Evolutionary conservation across 1,140 invertebrate genomes (phyloP).

Genomic region (Caenorhabditis briggsae): DNA sequence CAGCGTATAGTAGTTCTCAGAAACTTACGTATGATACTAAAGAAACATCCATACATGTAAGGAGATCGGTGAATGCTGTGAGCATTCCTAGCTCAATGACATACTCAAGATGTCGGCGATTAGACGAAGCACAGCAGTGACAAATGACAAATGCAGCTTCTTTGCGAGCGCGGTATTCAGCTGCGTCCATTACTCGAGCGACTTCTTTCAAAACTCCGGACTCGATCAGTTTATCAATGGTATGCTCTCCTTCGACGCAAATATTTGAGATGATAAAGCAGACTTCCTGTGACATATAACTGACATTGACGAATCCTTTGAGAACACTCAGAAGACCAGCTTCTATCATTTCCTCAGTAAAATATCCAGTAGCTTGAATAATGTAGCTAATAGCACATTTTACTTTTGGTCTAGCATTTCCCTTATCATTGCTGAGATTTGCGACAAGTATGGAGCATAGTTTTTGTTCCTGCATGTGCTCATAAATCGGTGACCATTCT

Average conservation of each 20-base stretch:
- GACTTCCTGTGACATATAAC: constrained; percentile 31
- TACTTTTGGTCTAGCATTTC: constrained; percentile 29
- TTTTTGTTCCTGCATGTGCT: neutral
- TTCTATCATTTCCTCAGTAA: constrained; percentile 44
- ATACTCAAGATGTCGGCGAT: neutral
- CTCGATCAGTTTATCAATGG: constrained; percentile 2
- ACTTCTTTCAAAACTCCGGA: constrained; percentile 20
- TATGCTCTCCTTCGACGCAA: constrained; percentile 38
- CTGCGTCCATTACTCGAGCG: constrained; percentile 10
- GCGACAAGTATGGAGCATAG: constrained; percentile 15
- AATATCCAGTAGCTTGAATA: constrained; percentile 39
- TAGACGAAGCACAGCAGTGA: constrained; percentile 13
- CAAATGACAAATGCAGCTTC: constrained; percentile 29
- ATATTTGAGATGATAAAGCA: constrained; percentile 33
- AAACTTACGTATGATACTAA: constrained; percentile 4
- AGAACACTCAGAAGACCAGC: constrained; percentile 11
- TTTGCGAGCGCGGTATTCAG: constrained; percentile 4
- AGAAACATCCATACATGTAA: constrained; percentile 44
- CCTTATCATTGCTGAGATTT: constrained; percentile 26
- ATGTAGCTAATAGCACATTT: constrained; percentile 8
- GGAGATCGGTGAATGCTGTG: neutral
- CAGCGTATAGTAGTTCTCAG: neutral
- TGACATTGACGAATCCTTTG: constrained; percentile 44
- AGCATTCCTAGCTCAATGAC: constrained; percentile 37
- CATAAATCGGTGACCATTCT: constrained; percentile 9